phyloP scores from a whole-genome alignment of 2,797 vertebrate species.

The Cossypha polioptera region DNA sequence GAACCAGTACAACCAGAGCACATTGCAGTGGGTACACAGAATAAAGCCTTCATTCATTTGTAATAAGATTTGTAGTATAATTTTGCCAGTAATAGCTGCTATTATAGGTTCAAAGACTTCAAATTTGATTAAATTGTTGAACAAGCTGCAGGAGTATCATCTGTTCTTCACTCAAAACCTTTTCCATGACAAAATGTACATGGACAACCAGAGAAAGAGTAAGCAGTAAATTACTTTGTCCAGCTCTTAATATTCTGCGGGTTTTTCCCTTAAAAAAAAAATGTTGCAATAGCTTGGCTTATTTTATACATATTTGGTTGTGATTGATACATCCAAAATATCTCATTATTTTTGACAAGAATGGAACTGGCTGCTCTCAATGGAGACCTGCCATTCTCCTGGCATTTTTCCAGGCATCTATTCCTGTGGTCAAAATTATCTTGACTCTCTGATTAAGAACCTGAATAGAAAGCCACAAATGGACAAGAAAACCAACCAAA shows the following conservation, averaged over 20 bases:
- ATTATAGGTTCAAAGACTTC: background rate
- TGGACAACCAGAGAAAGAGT: background rate
- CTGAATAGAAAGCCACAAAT: background rate
- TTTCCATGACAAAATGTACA: background rate
- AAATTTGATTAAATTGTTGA: background rate
- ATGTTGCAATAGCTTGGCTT: background rate
- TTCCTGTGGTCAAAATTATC: background rate
- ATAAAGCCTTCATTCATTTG: background rate
- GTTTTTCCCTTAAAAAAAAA: background rate
- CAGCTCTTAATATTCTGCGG: background rate
- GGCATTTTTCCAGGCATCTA: background rate
- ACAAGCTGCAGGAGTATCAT: background rate
- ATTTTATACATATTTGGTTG: background rate
- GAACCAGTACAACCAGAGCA: background rate
- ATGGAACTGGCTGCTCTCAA: background rate
- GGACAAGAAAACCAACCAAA: background rate
- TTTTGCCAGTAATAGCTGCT: background rate
- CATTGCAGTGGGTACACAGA: background rate
- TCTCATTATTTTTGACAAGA: background rate
- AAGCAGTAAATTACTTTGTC: background rate
- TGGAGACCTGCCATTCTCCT: background rate
- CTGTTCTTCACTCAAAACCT: background rate
- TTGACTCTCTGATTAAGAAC: background rate
- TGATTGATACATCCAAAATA: background rate
- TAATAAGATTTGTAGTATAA: background rate